Percentiles rank a stretch among this genome's conserved stretches.
Conservation (phyloP, 2,888 invertebrate genomes). For the Amiota minor region DNA sequence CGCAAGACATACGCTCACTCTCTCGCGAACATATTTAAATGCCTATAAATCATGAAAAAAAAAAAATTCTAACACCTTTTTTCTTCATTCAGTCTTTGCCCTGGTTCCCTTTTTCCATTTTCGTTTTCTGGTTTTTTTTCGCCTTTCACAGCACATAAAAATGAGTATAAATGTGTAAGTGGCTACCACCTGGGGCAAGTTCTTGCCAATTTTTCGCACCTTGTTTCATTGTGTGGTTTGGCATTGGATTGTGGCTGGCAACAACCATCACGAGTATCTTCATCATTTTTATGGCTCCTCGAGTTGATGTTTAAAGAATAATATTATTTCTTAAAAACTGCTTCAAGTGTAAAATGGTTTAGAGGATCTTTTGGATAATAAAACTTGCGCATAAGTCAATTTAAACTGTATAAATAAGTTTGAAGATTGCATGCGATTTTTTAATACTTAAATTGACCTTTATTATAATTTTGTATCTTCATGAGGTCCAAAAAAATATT, state of each 20-base stretch:
- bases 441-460: no score
- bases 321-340: conserved; percentile 60
- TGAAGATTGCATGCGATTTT: no score
- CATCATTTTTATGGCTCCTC: conserved; percentile 41
- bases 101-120: background rate
- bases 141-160: conserved; percentile 42
- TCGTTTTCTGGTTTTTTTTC: background rate
- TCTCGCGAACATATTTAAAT: conserved; percentile 52
- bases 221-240: conserved; percentile 50
- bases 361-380: conserved; percentile 29
- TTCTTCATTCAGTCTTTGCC: background rate
- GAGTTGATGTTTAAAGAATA: conserved; percentile 20
- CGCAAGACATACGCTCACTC: conserved; percentile 29
- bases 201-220: conserved; percentile 48
- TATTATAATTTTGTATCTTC: no score
- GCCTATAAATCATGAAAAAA: conserved; percentile 63
- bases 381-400: background rate
- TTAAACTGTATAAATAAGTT: no score
- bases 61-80: conserved; percentile 47
- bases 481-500: no score
- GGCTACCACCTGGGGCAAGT: conserved; percentile 31
- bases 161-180: conserved; percentile 39
- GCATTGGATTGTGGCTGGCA: background rate
- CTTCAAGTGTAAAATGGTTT: background rate
- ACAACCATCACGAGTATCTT: background rate